Base-by-base conservation (phyloP, 2,113 vertebrate species). In the Sander vitreus region DNA sequence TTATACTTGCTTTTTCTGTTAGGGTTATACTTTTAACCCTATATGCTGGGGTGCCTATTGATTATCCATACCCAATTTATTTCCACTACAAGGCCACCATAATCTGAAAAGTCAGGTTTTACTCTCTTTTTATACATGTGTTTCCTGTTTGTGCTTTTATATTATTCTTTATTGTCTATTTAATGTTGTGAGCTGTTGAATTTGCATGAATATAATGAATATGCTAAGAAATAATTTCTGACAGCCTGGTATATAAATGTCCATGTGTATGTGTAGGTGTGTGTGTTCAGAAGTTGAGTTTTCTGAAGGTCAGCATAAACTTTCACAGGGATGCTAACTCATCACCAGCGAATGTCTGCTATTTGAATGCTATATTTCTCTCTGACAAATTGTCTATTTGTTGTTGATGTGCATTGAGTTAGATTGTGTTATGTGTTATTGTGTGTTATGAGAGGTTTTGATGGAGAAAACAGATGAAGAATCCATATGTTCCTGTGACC, bases 281-380 rank as follows among this genome's bases (percentile, higher is more conserved):
- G 7, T 48, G 11, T 48, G 13, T n/a, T 67, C 21, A 36, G 14
- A 81, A 65, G 43, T 77, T 67, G 10, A 25, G 39, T 76, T 70
- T 72, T 59, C 64, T 71, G 62, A 90, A 86, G 74, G 81, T 79
- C 68, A 80, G 64, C 16, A 21, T 3, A 33, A 89, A 92, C 68
- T 89, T 83, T 83, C 5, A 15, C 9, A 15, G 54, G 9, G 0
- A 79, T 53, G 69, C 71, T 73, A 75, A 68, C 72, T 88, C 25
- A 64, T 58, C 12, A 3, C 10, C 45, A 58, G 57, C 3, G 3
- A 83, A 78, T 30, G 21, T 76, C 33, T 27, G 60, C 25, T 25
- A 65, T 58, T 59, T 23, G 33, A 60, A 53, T 15, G 55, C 36
- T 18, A 12, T 36, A 13, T 50, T 54, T 68, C 15, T 58, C 66